Conservation (phyloP, 2,113 vertebrate genomes). For the Xenopus laevis region DNA sequence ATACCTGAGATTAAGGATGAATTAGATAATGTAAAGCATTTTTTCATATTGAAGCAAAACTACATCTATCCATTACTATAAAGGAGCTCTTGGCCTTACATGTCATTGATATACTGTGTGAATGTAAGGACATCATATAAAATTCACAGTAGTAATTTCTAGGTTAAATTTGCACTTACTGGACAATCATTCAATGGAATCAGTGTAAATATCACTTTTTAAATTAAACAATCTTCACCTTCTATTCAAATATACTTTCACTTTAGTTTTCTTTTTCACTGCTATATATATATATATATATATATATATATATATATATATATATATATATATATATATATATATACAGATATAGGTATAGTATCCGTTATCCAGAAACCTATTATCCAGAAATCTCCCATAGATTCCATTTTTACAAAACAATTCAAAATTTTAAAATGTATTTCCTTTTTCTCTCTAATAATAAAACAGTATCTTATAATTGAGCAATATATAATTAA, state of each 20-base stretch:
- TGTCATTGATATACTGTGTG: not conserved
- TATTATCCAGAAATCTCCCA: no score
- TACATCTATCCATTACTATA: constrained; percentile 18
- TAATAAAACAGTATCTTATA: no score
- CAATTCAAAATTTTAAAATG: no score
- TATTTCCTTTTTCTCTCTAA: no score
- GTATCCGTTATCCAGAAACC: no score
- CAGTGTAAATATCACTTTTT: constrained; percentile 44
- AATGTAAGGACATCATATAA: not conserved
- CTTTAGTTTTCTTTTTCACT: not conserved
- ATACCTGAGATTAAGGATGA: not conserved
- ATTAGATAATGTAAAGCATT: constrained; percentile 54
- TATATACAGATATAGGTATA: no score
- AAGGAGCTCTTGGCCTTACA: not conserved
- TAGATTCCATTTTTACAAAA: no score
- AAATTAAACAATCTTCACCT: constrained; percentile 37
- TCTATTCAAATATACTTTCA: constrained; percentile 21
- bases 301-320: no score
- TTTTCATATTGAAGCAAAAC: constrained; percentile 60
- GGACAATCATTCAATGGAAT: constrained; percentile 30
- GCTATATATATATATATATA: no score
- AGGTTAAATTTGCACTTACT: constrained; percentile 13
- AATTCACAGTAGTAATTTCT: not conserved
- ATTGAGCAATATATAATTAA: no score
- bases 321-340: no score